Percentiles rank a stretch among this genome's conserved stretches.
Evolutionary conservation across 2,888 invertebrate species (phyloP).

Genomic region (Antitype chi): DNA sequence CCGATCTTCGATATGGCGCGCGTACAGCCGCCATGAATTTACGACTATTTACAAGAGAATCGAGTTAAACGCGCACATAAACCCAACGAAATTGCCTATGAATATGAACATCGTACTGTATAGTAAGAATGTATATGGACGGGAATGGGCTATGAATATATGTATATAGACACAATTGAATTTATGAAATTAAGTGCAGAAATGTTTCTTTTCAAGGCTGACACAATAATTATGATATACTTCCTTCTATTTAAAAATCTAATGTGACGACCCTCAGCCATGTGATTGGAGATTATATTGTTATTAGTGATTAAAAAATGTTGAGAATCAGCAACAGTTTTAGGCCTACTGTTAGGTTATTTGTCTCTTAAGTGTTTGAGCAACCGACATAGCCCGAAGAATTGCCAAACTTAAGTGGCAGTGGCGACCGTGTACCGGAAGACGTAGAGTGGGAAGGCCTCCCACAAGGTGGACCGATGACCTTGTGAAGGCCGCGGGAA

Average conservation of each 20-base stretch:
- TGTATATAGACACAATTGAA: conserved; percentile 22
- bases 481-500: too few species aligned
- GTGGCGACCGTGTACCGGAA: too few species aligned
- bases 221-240: too few species aligned
- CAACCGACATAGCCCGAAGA: too few species aligned
- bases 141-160: conserved; percentile 35
- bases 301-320: background rate
- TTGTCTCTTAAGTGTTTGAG: background rate
- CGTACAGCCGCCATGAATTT: conserved; percentile 69
- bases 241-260: background rate
- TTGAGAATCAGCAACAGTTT: background rate
- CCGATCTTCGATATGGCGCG: conserved; percentile 77
- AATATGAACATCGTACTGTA: conserved; percentile 55
- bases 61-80: conserved; percentile 70
- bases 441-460: too few species aligned
- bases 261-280: too few species aligned
- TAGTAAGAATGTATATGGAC: conserved; percentile 38
- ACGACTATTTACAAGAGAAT: conserved; percentile 72
- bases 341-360: too few species aligned
- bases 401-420: too few species aligned
- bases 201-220: background rate
- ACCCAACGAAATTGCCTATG: conserved; percentile 64
- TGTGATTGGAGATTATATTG: too few species aligned
- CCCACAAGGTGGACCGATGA: too few species aligned
- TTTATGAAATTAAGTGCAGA: conserved; percentile 14